Evolutionary conservation across 1,140 invertebrate species (phyloP).

Genomic region (Drosophila mauritiana): DNA sequence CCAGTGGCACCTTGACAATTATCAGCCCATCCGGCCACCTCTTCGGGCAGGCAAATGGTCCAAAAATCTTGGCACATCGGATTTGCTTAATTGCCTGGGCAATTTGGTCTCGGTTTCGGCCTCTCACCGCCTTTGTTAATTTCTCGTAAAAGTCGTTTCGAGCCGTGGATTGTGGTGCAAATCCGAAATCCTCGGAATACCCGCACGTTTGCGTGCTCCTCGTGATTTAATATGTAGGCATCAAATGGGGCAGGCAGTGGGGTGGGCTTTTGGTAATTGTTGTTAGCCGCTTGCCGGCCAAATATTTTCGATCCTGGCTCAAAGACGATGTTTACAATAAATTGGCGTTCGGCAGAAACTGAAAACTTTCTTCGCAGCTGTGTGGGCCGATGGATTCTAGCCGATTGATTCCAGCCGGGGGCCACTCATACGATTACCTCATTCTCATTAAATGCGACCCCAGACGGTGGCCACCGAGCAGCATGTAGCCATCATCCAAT

Average conservation of each 20-base stretch:
- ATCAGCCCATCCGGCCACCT: constrained; percentile 45
- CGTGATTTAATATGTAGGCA: constrained; percentile 64
- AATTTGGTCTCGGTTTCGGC: constrained; percentile 19
- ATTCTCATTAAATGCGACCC: constrained; percentile 25
- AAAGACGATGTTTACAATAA: constrained; percentile 56
- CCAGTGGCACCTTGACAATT: constrained; percentile 37
- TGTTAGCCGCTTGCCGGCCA: constrained; percentile 27
- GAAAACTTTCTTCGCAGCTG: constrained; percentile 69
- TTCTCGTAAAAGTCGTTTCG: constrained; percentile 66
- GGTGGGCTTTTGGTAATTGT: constrained; percentile 41
- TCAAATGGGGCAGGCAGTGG: constrained; percentile 44
- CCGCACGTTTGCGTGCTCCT: constrained; percentile 52
- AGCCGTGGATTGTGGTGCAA: constrained; percentile 16
- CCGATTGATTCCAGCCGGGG: not conserved
- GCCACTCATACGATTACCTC: constrained; percentile 51
- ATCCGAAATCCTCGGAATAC: constrained; percentile 35
- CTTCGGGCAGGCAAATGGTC: constrained; percentile 3
- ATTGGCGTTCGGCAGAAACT: constrained; percentile 13
- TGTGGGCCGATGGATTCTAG: constrained; percentile 5
- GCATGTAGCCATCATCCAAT: constrained; percentile 12
- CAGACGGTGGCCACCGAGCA: not conserved
- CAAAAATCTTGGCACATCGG: constrained; percentile 21
- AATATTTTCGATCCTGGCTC: constrained; percentile 35
- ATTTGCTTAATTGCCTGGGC: constrained; percentile 60
- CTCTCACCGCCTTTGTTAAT: constrained; percentile 39